These are phyloP conservation scores for Tetramorium parvispinum DNA, from an alignment of 1,140 invertebrate species.

Conservation along the genomic window DNA sequence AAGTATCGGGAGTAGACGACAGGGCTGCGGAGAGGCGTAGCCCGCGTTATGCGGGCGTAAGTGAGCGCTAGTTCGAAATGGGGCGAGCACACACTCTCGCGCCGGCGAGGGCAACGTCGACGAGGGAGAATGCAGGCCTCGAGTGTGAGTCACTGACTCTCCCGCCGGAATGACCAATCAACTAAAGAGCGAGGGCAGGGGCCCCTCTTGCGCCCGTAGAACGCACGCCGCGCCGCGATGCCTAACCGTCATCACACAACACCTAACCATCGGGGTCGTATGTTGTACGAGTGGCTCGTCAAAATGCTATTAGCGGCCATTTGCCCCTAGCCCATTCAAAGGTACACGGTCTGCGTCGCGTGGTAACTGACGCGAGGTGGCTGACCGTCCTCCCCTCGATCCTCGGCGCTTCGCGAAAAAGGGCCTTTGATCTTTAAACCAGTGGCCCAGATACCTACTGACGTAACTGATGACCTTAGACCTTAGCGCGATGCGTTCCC, in stretches of 20 bases:
- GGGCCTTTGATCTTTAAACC: not conserved
- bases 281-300: slow-evolving; percentile 57
- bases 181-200: slow-evolving; percentile 72
- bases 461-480: not conserved
- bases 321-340: slow-evolving; percentile 63
- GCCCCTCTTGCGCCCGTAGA: slow-evolving; percentile 70
- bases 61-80: slow-evolving; percentile 78
- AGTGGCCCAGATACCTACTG: slow-evolving; percentile 41
- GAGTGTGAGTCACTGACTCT: slow-evolving; percentile 80
- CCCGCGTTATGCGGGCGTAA: slow-evolving; percentile 80
- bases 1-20: slow-evolving; percentile 71
- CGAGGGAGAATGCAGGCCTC: slow-evolving; percentile 76
- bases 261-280: not conserved
- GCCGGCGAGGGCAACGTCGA: slow-evolving; percentile 57
- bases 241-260: slow-evolving; percentile 11
- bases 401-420: slow-evolving; percentile 8
- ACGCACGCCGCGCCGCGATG: slow-evolving; percentile 62
- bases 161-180: slow-evolving; percentile 81
- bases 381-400: slow-evolving; percentile 10
- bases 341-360: slow-evolving; percentile 41
- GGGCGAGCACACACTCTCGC: slow-evolving; percentile 68
- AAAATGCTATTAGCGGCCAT: slow-evolving; percentile 71
- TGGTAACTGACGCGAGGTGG: slow-evolving; percentile 55
- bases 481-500: not conserved
- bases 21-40: slow-evolving; percentile 62